These are phyloP conservation scores for Volucella zonaria DNA, from an alignment of 2,888 invertebrate species.

Conservation along the genomic window DNA sequence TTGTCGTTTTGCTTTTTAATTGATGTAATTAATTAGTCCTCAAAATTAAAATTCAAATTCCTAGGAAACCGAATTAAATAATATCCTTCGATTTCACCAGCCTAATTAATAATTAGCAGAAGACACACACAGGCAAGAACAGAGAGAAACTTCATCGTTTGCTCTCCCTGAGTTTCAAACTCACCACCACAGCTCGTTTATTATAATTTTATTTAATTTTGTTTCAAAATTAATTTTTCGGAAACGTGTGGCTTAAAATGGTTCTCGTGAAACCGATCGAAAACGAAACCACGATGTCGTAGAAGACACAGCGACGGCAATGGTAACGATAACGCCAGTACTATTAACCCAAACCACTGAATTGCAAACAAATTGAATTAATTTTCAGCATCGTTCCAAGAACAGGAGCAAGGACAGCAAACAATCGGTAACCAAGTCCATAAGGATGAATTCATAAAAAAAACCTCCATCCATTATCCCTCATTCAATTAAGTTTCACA, in stretches of 20 bases:
- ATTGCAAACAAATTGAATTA: conserved; percentile 57
- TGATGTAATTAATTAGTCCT: conserved; percentile 52
- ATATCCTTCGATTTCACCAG: not conserved
- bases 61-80: conserved; percentile 30
- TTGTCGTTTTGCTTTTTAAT: conserved; percentile 1
- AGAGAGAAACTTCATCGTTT: not conserved
- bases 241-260: not conserved
- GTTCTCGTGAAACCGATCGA: conserved; percentile 6
- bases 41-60: conserved; percentile 44
- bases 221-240: conserved; percentile 40
- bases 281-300: conserved; percentile 17
- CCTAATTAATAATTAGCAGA: conserved; percentile 35
- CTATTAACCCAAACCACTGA: conserved; percentile 17
- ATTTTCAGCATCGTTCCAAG: conserved; percentile 35
- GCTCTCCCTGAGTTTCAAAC: conserved; percentile 13
- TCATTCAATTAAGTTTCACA: conserved; percentile 66
- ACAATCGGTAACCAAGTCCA: conserved; percentile 64
- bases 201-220: conserved; percentile 49
- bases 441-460: conserved; percentile 65
- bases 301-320: not conserved
- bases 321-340: not conserved
- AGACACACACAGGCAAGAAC: conserved; percentile 7
- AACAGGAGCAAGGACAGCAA: conserved; percentile 31
- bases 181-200: conserved; percentile 26
- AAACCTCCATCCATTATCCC: conserved; percentile 68